Conservation (phyloP, 2,113 vertebrate genomes). For the Saccopteryx leptura region DNA sequence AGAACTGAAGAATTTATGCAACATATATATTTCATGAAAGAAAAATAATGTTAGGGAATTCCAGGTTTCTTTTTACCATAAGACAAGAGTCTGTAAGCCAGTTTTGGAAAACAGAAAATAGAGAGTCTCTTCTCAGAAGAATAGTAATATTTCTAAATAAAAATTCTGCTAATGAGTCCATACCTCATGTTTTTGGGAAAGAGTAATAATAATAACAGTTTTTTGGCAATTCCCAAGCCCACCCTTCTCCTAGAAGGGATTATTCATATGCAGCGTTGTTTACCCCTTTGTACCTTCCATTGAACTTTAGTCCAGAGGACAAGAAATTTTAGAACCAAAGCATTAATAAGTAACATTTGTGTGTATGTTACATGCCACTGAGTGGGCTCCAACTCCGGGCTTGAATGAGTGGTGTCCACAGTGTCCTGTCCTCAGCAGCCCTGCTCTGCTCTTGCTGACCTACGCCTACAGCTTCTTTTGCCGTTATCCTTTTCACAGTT, state of each 20-base stretch:
- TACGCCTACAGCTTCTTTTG: background rate
- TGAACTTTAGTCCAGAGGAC: constrained; percentile 46
- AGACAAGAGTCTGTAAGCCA: constrained; percentile 33
- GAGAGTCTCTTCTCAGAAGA: constrained; percentile 31
- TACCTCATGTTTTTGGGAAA: background rate
- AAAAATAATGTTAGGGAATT: background rate
- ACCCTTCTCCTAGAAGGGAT: background rate
- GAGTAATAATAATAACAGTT: background rate
- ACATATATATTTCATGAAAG: background rate
- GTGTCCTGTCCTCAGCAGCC: background rate
- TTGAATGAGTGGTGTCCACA: background rate
- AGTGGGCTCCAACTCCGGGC: background rate
- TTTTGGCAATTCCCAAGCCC: background rate
- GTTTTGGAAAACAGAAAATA: background rate
- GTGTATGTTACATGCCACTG: background rate
- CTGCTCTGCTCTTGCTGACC: background rate
- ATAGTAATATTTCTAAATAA: background rate
- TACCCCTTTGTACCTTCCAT: constrained; percentile 34
- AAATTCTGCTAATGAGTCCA: background rate
- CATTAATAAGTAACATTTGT: constrained; percentile 47
- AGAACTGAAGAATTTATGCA: background rate
- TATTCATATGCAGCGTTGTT: background rate
- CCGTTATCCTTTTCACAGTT: background rate
- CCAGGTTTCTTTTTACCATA: background rate
- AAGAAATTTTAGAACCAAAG: constrained; percentile 44